Evolutionary conservation across 2,888 invertebrate genomes (phyloP).

Genomic region (Polylopha cassiicola): DNA sequence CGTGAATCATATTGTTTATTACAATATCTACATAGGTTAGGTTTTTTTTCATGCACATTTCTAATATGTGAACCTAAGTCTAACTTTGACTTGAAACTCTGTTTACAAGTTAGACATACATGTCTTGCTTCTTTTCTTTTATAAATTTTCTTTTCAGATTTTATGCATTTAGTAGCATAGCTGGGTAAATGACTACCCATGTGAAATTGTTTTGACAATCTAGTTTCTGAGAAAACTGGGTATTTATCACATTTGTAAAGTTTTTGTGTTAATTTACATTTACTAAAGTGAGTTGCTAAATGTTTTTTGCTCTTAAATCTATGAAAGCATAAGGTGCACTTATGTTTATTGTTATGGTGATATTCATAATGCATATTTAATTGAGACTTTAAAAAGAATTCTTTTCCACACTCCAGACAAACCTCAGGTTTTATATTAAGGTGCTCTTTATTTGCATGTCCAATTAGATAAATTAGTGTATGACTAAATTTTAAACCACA

Average conservation of each 20-base stretch:
- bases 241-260: conserved; percentile 5
- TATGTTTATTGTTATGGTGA: conserved; percentile 1
- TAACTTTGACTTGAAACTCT: conserved; percentile 3
- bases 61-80: conserved; percentile 8
- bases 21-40: conserved; percentile 14
- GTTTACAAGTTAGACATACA: conserved; percentile 7
- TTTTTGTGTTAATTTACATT: conserved; percentile 1
- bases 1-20: conserved; percentile 14
- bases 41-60: conserved; percentile 13
- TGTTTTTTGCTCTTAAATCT: conserved; percentile 5
- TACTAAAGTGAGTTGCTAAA: too few relatives aligned
- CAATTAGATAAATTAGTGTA: conserved; percentile 1
- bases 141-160: not conserved
- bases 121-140: not conserved
- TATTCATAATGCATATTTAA: conserved; percentile 10
- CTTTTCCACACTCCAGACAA: conserved; percentile 9
- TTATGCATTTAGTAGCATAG: too few relatives aligned
- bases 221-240: conserved; percentile 5
- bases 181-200: not conserved
- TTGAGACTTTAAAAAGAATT: conserved; percentile 3
- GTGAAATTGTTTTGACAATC: not conserved
- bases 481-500: conserved; percentile 1
- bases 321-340: conserved; percentile 3
- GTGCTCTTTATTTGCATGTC: conserved; percentile 16
- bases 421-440: conserved; percentile 6